A percentile compares a stretch with the other conserved stretches of the same genome.
Conservation (phyloP, 37 sponge, comb jelly and placozoan genomes). For the Cliona cf. orientalis region DNA sequence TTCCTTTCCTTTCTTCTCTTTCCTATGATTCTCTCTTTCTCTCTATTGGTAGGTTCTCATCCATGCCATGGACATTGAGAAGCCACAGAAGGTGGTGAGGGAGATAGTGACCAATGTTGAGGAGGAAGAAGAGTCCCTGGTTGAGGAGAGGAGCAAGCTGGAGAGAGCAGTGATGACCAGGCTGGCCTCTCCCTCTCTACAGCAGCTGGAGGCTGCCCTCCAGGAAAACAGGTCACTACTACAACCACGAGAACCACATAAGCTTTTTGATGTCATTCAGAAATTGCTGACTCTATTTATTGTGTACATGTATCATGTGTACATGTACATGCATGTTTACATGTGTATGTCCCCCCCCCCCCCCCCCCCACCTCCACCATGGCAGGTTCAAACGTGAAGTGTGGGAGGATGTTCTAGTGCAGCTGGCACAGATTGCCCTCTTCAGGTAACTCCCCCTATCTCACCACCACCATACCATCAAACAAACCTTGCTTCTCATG, state of each 20-base stretch:
- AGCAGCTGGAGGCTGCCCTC: constrained; percentile 20
- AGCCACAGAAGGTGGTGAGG: background rate
- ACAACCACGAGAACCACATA: background rate
- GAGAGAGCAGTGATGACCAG: constrained; percentile 34
- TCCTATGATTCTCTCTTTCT: background rate
- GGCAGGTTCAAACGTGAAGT: constrained; percentile 65
- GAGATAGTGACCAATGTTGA: constrained; percentile 8
- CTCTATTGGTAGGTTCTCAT: constrained; percentile 25
- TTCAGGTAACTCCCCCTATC: constrained; percentile 64
- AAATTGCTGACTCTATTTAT: too few species aligned
- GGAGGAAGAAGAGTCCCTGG: constrained; percentile 22
- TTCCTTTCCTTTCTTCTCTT: background rate
- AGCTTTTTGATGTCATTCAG: background rate
- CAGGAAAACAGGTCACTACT: constrained; percentile 26
- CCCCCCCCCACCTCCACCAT: too few species aligned
- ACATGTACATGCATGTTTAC: background rate
- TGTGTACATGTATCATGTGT: too few species aligned
- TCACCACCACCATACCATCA: too few species aligned
- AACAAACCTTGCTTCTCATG: too few species aligned
- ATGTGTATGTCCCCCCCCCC: background rate
- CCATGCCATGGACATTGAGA: constrained; percentile 41
- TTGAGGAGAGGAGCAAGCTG: constrained; percentile 19
- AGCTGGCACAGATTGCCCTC: constrained; percentile 59
- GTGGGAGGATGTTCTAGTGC: constrained; percentile 33
- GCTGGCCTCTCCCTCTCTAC: constrained; percentile 40